A percentile compares a stretch with the other conserved stretches of the same genome.
These are phyloP conservation scores for Fragum fragum DNA, from an alignment of 2,888 invertebrate genomes.

Conservation along the genomic window DNA sequence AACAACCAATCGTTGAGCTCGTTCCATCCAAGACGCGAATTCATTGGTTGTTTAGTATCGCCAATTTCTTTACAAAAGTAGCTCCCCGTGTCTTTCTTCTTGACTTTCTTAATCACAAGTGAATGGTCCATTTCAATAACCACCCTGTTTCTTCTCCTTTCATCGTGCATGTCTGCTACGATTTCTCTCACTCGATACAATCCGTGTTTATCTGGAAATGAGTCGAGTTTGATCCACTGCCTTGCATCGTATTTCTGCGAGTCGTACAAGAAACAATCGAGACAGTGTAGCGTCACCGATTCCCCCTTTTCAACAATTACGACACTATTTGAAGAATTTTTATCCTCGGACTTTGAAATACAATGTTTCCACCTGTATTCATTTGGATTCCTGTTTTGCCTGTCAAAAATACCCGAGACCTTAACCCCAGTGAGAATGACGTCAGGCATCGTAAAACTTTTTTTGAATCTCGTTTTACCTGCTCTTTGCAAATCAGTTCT, in stretches of 20 bases:
- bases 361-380: conserved; percentile 9
- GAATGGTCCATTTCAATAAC: conserved; percentile 65
- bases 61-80: conserved; percentile 52
- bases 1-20: conserved; percentile 49
- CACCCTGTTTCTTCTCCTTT: conserved; percentile 65
- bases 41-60: conserved; percentile 23
- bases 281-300: conserved; percentile 59
- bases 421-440: conserved; percentile 38
- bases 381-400: conserved; percentile 11
- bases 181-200: conserved; percentile 63
- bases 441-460: background rate
- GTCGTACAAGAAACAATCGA: conserved; percentile 37
- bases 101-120: conserved; percentile 60
- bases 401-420: conserved; percentile 41
- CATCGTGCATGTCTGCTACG: conserved; percentile 66
- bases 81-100: conserved; percentile 42
- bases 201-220: conserved; percentile 32
- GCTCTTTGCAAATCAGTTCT: no score
- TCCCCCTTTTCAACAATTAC: conserved; percentile 59
- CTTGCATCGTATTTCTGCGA: conserved; percentile 34
- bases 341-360: conserved; percentile 5
- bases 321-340: conserved; percentile 24
- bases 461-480: background rate
- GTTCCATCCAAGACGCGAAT: conserved; percentile 35
- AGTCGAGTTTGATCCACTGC: conserved; percentile 64